Evolutionary conservation across 2,113 vertebrate genomes (phyloP).

Genomic region (Proteles cristata): DNA sequence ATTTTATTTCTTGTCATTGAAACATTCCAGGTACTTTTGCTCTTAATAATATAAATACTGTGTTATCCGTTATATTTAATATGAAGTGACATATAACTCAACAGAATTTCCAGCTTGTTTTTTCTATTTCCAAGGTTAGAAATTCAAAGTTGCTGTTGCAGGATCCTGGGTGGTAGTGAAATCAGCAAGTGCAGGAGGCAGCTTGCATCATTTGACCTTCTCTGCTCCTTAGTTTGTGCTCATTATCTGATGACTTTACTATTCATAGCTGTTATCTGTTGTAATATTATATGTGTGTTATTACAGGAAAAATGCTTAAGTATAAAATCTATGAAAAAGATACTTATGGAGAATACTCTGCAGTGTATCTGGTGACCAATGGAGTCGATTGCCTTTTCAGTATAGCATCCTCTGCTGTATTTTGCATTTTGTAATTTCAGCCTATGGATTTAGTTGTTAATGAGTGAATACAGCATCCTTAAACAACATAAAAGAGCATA

Average conservation of each 20-base stretch:
- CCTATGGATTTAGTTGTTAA: background rate
- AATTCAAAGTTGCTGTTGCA: background rate
- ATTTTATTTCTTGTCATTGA: background rate
- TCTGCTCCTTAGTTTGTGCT: background rate
- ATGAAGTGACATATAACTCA: background rate
- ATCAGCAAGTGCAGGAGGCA: background rate
- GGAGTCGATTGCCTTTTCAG: background rate
- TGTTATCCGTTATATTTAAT: background rate
- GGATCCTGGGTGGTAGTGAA: background rate
- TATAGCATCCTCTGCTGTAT: background rate
- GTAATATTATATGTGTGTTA: constrained; percentile 47
- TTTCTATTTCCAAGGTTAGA: background rate
- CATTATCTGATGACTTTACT: constrained; percentile 26
- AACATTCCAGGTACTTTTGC: background rate
- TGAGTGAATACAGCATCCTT: background rate
- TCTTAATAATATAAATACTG: background rate
- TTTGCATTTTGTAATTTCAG: background rate
- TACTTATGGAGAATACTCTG: background rate
- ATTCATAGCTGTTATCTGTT: background rate
- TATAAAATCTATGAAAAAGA: constrained; percentile 2
- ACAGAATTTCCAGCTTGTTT: background rate
- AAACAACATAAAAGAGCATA: background rate
- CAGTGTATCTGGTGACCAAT: background rate
- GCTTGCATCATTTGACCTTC: background rate
- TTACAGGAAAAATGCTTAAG: background rate